Percentiles rank a stretch among this genome's conserved stretches.
Evolutionary conservation across 2,797 vertebrate genomes (phyloP).

Genomic region (Clarias laeviceps): DNA sequence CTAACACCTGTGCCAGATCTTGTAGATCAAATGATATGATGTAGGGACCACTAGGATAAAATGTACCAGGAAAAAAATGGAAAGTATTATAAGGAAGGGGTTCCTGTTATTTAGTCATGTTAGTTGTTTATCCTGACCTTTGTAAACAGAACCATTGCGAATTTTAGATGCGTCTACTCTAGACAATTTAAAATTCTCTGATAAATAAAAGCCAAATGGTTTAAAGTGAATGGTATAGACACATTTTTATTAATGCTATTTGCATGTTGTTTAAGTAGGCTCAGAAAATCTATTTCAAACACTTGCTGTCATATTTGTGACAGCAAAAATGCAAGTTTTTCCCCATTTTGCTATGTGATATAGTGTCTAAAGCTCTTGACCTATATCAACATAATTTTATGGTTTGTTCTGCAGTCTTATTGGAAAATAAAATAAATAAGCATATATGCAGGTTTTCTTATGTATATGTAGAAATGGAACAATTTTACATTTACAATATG

Average conservation of each 20-base stretch:
- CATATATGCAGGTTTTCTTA: not conserved
- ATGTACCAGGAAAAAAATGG: too few species aligned
- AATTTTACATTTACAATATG: too few species aligned
- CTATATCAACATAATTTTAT: not conserved
- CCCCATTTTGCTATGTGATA: too few species aligned
- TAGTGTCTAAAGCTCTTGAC: too few species aligned
- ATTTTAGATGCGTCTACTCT: not conserved
- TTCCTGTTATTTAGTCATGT: not conserved
- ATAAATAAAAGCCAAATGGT: not conserved
- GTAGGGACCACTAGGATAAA: too few species aligned
- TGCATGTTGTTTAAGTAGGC: constrained; percentile 12
- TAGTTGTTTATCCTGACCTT: not conserved
- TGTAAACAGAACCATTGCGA: not conserved
- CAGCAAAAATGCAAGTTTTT: too few species aligned
- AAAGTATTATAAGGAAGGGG: too few species aligned
- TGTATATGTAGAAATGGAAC: not conserved
- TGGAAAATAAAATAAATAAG: not conserved
- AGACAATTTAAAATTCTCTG: not conserved
- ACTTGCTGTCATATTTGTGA: not conserved
- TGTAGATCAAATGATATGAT: too few species aligned
- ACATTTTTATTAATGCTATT: not conserved
- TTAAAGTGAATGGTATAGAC: not conserved
- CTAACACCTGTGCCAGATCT: too few species aligned
- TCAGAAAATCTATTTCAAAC: not conserved
- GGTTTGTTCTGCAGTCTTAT: not conserved